Evolutionary conservation across 2,113 vertebrate species (phyloP), one percentile per base, ranked within the genome.

Genomic region (Strix uralensis): DNA sequence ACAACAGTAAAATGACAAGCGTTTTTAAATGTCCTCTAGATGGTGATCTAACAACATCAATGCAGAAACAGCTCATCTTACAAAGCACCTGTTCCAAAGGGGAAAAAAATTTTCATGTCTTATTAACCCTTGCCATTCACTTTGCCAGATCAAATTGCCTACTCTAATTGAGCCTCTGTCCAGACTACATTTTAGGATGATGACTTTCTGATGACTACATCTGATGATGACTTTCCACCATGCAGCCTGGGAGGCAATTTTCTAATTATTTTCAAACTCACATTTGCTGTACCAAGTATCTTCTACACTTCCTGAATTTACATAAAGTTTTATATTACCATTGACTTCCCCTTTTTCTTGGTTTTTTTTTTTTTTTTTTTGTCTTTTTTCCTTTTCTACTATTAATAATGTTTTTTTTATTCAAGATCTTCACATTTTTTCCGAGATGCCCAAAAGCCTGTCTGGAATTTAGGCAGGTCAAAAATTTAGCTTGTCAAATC

Each of bases 1-100:
- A 1, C 5, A 51, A 3, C 26, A 57, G 22, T 57, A 15, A 2
- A 66, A 78, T 51, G 16, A 30, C 21, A 81, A 58, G 30, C 17
- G 4, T 27, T 94, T n/a, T 82, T 9, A 80, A 85, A 82, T 58
- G 81, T 70, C 97, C 96, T 95, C 95, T 94, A 97, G 97, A 91
- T 95, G 97, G 97, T 62, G 92, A 87, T 90, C 84, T 96, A 90
- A 79, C 84, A 90, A 55, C 87, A 88, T 13, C 23, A 36, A 2
- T 67, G 10, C 58, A 66, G 81, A 62, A 75, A 47, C 6, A 55
- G 13, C n/a, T 72, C 7, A 5, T 40, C 23, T 65, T 51, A 61
- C 15, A n/a, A 72, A 55, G 23, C 25, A 23, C 30, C 9, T 38
- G 6, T 29, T 77, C 40, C 40, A 18, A 8, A 3, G 17, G 4